Evolutionary conservation across 2,888 invertebrate genomes (phyloP), one percentile per base, ranked within the genome.

Genomic region (Venusia cambrica): DNA sequence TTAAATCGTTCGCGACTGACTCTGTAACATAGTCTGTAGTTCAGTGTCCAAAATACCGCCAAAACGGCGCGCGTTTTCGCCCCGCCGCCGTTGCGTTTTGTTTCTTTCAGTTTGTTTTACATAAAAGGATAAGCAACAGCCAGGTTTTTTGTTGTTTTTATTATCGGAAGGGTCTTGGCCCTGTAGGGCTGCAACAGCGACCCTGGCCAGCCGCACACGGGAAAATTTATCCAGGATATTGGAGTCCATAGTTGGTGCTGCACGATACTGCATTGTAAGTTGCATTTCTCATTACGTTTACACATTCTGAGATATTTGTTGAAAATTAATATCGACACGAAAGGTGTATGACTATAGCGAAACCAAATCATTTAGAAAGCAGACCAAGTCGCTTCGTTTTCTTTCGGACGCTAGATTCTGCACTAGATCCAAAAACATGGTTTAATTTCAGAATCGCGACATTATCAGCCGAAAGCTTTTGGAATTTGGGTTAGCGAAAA

Each of bases 221-320:
- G 76, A 83, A 57, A 87, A 69, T 66, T 73, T 88, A 73, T 77
- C 87, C 71, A 83, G 87, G 62, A 85, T 88, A 57, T 80, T 88
- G 72, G 81, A 87, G 67, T 80, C 87, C 63, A 84, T 88, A 67
- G 80, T 87, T 54, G 81, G 75, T 66, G 87, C 83, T 62, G 88
- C 85, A 47, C 77, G 88, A 80, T 83, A 83, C 60, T 88, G 88
- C 69, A 79, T 87, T 78, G 88, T 88, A 57, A 87, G 88, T 88
- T 72, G 60, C 15, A 14, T 26, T 24, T 33, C 2, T 19, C 13
- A 13, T 9, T 15, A n/a, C n/a, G n/a, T n/a, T n/a, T n/a, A n/a
- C n/a, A n/a, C n/a, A n/a, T n/a, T n/a, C n/a, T n/a, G n/a, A n/a
- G n/a, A n/a, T n/a, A n/a, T n/a, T n/a, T n/a, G n/a, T n/a, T n/a